These are phyloP conservation scores for Echiichthys vipera DNA, from an alignment of 2,797 vertebrate species.

Conservation along the genomic window DNA sequence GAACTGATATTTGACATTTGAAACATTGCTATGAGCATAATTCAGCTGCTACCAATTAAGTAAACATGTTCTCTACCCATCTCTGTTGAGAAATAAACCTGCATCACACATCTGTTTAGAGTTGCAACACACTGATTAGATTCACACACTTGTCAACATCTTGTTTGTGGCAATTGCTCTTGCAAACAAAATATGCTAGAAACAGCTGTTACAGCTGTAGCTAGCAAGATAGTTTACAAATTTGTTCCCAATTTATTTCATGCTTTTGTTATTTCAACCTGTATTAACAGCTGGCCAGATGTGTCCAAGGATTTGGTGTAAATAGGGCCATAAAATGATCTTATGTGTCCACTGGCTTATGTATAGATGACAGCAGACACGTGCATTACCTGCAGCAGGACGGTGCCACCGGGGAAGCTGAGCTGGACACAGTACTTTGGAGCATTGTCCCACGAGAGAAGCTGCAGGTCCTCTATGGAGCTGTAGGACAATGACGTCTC, in stretches of 20 bases:
- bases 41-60: neutral
- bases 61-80: neutral
- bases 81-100: neutral
- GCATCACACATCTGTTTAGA: neutral
- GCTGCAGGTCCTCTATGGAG: conserved; percentile 97
- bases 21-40: too few species aligned
- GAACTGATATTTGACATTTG: too few species aligned
- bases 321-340: neutral
- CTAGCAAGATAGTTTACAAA: neutral
- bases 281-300: neutral
- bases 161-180: neutral
- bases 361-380: neutral
- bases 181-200: neutral
- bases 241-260: neutral
- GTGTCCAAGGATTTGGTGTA: neutral
- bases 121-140: neutral
- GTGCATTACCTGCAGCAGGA: conserved; percentile 93
- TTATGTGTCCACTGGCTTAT: neutral
- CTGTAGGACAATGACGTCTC: conserved; percentile 97
- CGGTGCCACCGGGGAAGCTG: conserved; percentile 94
- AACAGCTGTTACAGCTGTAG: neutral
- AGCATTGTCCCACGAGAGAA: conserved; percentile 98
- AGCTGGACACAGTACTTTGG: conserved; percentile 99
- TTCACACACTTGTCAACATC: neutral
- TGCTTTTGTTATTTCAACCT: neutral